phyloP scores from a whole-genome alignment of 2,797 vertebrate species.

The Cyclopterus lumpus region DNA sequence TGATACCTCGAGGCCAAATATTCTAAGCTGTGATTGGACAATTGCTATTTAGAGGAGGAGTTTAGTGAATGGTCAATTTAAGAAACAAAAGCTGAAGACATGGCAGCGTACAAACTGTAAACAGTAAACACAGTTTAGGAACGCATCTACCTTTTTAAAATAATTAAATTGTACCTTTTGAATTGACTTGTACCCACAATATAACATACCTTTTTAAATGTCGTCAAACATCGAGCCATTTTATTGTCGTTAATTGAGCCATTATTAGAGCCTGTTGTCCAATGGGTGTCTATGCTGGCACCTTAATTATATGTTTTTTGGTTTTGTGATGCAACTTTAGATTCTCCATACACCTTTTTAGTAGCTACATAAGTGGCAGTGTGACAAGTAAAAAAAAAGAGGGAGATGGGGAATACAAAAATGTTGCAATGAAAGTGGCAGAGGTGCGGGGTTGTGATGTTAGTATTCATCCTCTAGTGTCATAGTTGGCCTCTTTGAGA shows the following conservation, averaged over 20 bases:
- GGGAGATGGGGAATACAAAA: not conserved
- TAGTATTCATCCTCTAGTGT: constrained; percentile 54
- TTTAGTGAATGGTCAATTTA: not conserved
- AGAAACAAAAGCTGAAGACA: not conserved
- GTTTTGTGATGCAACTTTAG: not conserved
- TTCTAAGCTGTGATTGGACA: no score
- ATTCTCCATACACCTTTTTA: not conserved
- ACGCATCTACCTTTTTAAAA: not conserved
- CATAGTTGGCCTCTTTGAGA: constrained; percentile 43
- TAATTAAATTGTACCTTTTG: not conserved
- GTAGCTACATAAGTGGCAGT: not conserved
- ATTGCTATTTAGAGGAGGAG: no score
- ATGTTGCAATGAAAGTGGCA: constrained; percentile 4
- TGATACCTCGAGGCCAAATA: not conserved
- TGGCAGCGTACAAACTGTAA: not conserved
- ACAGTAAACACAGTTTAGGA: not conserved
- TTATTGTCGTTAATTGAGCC: not conserved
- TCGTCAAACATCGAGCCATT: not conserved
- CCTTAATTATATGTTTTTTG: not conserved
- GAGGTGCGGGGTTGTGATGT: constrained; percentile 26
- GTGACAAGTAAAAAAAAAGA: not conserved
- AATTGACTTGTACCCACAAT: not conserved
- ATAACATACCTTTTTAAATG: not conserved
- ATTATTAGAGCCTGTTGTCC: not conserved
- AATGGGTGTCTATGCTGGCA: not conserved